Conservation (phyloP, 2,797 vertebrate species). For the Siniperca undulata region DNA sequence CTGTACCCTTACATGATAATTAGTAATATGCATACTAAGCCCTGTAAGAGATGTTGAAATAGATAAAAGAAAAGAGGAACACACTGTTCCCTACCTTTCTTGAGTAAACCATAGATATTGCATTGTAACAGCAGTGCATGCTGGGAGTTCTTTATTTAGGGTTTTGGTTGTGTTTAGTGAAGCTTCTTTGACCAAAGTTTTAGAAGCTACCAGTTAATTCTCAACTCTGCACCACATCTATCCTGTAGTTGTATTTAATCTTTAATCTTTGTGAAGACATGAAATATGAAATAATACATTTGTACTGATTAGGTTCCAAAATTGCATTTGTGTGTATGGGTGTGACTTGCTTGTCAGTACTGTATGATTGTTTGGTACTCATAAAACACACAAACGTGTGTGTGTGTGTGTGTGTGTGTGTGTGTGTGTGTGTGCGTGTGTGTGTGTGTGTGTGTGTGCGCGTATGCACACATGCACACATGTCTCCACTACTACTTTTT, state of each 20-base stretch:
- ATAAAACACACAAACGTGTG: constrained; percentile 36
- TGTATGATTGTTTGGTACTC: constrained; percentile 14
- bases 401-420: not conserved
- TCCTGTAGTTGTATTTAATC: not conserved
- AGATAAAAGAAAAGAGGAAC: constrained; percentile 15
- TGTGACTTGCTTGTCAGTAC: constrained; percentile 10
- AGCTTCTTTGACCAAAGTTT: constrained; percentile 4
- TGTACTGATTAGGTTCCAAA: constrained; percentile 13
- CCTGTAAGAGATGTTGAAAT: constrained; percentile 11
- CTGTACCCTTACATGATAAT: not conserved
- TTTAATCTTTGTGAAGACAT: constrained; percentile 29
- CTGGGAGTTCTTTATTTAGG: constrained; percentile 19
- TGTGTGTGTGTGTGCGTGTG: not conserved
- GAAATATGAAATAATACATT: constrained; percentile 35
- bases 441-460: too few relatives aligned
- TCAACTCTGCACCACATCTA: not conserved
- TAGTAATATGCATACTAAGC: not conserved
- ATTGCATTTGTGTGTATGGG: not conserved
- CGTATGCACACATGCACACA: constrained; percentile 19
- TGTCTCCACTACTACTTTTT: constrained; percentile 50
- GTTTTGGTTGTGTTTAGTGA: constrained; percentile 9
- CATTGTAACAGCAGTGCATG: constrained; percentile 22
- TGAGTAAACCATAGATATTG: constrained; percentile 38
- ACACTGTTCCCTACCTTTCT: constrained; percentile 13
- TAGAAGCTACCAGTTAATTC: not conserved